phyloP scores from a whole-genome alignment of 2,113 vertebrate genomes.

The Chiloscyllium plagiosum region DNA sequence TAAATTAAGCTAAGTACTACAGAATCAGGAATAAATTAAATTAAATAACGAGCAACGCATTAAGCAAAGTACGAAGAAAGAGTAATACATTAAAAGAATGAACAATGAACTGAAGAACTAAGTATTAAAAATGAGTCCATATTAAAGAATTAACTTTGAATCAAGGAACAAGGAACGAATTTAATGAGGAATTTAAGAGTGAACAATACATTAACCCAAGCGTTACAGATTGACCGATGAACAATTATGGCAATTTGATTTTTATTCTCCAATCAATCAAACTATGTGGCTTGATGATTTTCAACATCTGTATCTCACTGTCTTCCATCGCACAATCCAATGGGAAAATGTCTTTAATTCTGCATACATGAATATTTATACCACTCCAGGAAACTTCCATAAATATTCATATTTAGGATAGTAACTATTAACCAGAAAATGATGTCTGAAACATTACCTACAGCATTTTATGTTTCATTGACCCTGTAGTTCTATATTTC shows the following conservation, averaged over 20 bases:
- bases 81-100: conserved; percentile 12
- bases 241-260: neutral
- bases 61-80: neutral
- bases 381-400: neutral
- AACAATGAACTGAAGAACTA: neutral
- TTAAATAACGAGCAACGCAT: neutral
- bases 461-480: neutral
- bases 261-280: conserved; percentile 24
- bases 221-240: neutral
- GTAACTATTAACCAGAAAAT: conserved; percentile 5
- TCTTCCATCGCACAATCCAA: neutral
- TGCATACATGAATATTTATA: neutral
- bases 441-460: neutral
- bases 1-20: neutral
- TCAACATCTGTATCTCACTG: neutral
- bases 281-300: neutral
- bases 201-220: conserved; percentile 3
- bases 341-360: neutral
- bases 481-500: neutral
- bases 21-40: conserved; percentile 3
- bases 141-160: conserved; percentile 3
- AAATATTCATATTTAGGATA: conserved; percentile 7
- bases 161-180: neutral
- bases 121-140: neutral
- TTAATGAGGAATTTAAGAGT: neutral